Conservation (phyloP, 92 coral and sea anemone species). For the Umimayanthus kanabou region DNA sequence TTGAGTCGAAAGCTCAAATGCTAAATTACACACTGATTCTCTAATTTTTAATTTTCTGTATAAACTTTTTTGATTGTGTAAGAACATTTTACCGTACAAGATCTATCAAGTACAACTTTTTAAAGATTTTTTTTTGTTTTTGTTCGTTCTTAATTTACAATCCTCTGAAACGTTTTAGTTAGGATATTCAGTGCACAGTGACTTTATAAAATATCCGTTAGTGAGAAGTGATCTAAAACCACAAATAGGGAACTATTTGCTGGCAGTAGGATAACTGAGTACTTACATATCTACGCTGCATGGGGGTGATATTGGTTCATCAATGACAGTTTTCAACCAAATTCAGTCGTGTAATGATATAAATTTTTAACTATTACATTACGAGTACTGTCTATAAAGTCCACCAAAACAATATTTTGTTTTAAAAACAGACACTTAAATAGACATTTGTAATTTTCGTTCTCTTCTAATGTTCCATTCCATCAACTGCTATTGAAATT, state of each 20-base stretch:
- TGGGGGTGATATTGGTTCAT: background rate
- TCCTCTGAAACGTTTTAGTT: background rate
- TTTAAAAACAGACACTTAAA: background rate
- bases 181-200: background rate
- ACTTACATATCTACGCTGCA: background rate
- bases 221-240: background rate
- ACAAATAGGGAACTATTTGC: background rate
- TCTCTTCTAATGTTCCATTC: background rate
- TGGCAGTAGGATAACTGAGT: background rate
- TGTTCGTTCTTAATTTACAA: background rate
- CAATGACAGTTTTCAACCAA: background rate
- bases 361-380: too few relatives aligned
- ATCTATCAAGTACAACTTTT: background rate
- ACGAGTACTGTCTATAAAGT: background rate
- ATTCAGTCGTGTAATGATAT: background rate
- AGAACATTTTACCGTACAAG: too few relatives aligned
- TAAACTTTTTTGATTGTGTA: too few relatives aligned
- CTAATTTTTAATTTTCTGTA: too few relatives aligned
- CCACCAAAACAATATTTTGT: background rate
- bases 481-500: background rate
- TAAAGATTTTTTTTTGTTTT: too few relatives aligned
- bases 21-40: too few relatives aligned
- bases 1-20: too few relatives aligned
- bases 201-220: background rate
- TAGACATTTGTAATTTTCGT: too few relatives aligned